phyloP scores from a whole-genome alignment of 2,888 invertebrate species.

The Cerceris ruficornis region DNA sequence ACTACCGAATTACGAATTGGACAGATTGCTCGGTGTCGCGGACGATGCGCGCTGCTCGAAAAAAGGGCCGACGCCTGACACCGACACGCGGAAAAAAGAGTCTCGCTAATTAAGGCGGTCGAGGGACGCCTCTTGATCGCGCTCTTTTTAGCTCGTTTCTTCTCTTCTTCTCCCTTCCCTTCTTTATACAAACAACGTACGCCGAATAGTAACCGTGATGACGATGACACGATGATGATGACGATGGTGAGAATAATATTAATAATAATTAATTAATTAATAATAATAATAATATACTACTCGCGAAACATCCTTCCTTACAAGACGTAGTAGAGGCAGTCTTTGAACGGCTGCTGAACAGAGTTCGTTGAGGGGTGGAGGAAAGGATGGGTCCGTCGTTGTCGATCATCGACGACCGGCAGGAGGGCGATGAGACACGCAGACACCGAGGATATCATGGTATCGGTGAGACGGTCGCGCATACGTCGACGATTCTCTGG shows the following conservation, averaged over 20 bases:
- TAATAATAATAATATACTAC: constrained; percentile 66
- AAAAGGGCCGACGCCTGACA: constrained; percentile 65
- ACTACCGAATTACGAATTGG: constrained; percentile 80
- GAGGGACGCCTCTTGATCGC: constrained; percentile 32
- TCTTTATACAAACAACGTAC: constrained; percentile 8
- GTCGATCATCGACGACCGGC: no score
- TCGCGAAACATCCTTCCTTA: constrained; percentile 59
- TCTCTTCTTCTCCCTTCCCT: constrained; percentile 27
- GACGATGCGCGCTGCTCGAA: constrained; percentile 64
- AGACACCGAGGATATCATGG: no score
- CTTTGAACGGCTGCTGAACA: constrained; percentile 65
- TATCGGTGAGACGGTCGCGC: no score
- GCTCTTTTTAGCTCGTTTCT: constrained; percentile 5
- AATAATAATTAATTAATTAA: constrained; percentile 54
- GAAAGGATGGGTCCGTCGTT: neutral
- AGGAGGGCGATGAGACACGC: no score
- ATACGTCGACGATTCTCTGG: constrained; percentile 3
- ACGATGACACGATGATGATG: constrained; percentile 50
- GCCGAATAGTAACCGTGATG: constrained; percentile 28
- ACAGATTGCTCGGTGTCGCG: constrained; percentile 78
- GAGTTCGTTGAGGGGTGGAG: constrained; percentile 42
- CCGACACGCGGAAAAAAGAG: constrained; percentile 48
- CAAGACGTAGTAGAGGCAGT: constrained; percentile 54
- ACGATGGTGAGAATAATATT: constrained; percentile 46
- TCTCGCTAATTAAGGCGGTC: constrained; percentile 30